Base-by-base conservation (phyloP, 2,888 invertebrate species). In the Eutolmus rufibarbis region DNA sequence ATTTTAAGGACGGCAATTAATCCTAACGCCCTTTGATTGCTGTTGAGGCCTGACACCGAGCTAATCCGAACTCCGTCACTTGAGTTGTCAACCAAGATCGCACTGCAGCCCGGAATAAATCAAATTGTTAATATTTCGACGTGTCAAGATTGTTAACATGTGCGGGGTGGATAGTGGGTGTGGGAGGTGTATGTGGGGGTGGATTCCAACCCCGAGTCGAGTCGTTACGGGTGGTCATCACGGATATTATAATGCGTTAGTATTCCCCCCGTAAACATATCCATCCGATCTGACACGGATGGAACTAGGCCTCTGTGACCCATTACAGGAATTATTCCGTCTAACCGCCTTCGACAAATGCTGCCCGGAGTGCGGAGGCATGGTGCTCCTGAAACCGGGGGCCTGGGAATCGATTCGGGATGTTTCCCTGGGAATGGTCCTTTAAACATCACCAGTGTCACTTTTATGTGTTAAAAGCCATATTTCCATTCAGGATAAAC, bases 401-500 rank as follows among this genome's bases (percentile, higher is more conserved):
- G 66, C 66, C 23, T 79, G 51, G 28, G 79, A 79, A 79, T 79
- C 79, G 46, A 79, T 79, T 79, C 79, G 16, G 46, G 79, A 79
- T 43, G 51, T 51, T 79, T 51, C 46, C 46, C 19, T 3, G 23
- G 78, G 78, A 78, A 78, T 51, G 46, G 51, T 79, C 79, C 79
- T 79, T 51, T 79, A 79, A 79, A 79, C 51, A 51, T 46, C 46
- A 79, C n/a, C 79, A 79, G 51, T 51, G 51, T 79, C 51, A 79
- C 79, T 51, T 79, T 79, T 79, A 79, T 79, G 51, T 79, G 79
- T 79, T 51, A 79, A 79, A 46, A 46, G 79, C 51, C 46, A 79
- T 79, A 79, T 79, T 79, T 79, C 31, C 51, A 28, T 79, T 79
- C 78, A 28, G 23, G 28, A 79, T 79, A 79, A 79, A 79, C 51